Conservation (phyloP, 2,888 invertebrate species). For the Oligia fasciuncula region DNA sequence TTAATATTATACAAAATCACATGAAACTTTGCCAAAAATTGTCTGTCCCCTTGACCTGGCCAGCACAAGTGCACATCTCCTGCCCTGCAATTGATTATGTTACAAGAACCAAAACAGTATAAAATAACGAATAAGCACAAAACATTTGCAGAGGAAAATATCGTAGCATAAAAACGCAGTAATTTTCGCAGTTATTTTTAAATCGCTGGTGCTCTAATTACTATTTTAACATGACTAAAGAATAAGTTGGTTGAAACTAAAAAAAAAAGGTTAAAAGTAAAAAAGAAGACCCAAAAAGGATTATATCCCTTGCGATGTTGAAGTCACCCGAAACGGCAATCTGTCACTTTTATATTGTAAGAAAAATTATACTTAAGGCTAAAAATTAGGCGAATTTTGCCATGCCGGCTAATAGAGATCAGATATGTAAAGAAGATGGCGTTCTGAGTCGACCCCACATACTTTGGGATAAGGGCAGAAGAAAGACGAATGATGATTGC, state of each 20-base stretch:
- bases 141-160: not conserved
- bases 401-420: not conserved
- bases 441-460: not conserved
- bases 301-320: no score
- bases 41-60: not conserved
- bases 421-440: not conserved
- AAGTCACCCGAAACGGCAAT: no score
- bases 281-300: not conserved
- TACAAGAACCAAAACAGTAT: not conserved
- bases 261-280: no score
- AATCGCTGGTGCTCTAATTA: not conserved
- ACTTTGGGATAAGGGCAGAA: not conserved
- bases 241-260: no score
- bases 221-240: no score
- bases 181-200: not conserved
- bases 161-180: not conserved
- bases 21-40: not conserved
- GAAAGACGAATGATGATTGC: not conserved
- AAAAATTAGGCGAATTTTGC: not conserved
- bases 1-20: constrained; percentile 1
- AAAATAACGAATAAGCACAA: not conserved
- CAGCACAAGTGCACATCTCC: not conserved
- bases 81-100: not conserved
- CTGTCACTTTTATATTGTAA: not conserved
- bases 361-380: not conserved